Evolutionary conservation across 92 coral and sea anemone species (phyloP), one percentile per base, ranked within the genome.

Genomic region (Meandrina meandrites): DNA sequence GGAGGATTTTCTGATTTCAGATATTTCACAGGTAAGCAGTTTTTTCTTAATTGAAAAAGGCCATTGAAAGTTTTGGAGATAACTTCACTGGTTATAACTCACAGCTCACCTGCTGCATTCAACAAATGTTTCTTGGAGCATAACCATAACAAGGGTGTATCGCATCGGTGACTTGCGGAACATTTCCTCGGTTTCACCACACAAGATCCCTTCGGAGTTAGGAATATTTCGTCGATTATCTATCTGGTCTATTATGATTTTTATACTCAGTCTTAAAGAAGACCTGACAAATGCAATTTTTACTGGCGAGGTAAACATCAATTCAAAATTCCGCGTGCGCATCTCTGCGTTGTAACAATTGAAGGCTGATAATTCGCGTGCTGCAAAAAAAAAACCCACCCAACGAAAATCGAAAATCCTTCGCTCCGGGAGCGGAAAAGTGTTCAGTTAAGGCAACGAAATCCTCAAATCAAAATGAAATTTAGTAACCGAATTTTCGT

Each of bases 1-100:
- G 42, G 40, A 67, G 9, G 56, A 4, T 47, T 27, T 13, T 18
- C 36, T 24, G 11, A 40, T 45, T 28, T 81, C 37, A 81, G 37
- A 32, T 53, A 27, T 50, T 34, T 51, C 70, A 56, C 67, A 73
- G 87, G 87, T 84, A 56, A 40, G 45, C 45, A 40, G 45, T 68
- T n/a, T 73, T 73, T 7, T 2, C 15, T 64, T 4, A 27, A 66
- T 28, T 66, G 34, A 27, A 18, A 66, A 66, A 27, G 32, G 13
- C 69, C 8, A 24, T n/a, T 16, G 10, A 27, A 24, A 64, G 15
- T 66, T 13, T 30, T 27, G 15, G 17, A 12, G 35, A 66, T 10
- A 11, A 28, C 12, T 27, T 28, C 11, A 66, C 34, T 66, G 71
- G 24, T 27, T 27, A 66, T 66, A 22, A 28, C 18, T 28, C 17